phyloP scores from a whole-genome alignment of 2,888 invertebrate species.

The Epinotia nisella region DNA sequence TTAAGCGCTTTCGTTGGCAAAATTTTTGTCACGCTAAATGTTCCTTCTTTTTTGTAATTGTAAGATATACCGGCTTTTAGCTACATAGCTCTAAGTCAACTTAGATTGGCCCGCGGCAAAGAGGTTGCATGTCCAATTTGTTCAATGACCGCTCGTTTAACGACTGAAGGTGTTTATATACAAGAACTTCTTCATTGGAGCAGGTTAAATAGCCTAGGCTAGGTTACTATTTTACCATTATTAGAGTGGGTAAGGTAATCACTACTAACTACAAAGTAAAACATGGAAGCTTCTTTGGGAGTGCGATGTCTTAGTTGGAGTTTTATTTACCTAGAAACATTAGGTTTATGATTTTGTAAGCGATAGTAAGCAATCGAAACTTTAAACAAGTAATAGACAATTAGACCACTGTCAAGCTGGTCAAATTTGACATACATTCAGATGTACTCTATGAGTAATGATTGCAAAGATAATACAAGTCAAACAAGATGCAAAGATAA shows the following conservation, averaged over 20 bases:
- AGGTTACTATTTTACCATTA: not conserved
- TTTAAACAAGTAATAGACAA: too few relatives aligned
- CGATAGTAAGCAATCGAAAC: too few relatives aligned
- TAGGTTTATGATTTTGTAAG: too few relatives aligned
- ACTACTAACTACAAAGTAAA: conserved; percentile 1
- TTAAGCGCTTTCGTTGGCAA: too few relatives aligned
- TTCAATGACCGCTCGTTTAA: conserved; percentile 16
- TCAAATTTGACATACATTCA: too few relatives aligned
- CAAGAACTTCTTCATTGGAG: conserved; percentile 11
- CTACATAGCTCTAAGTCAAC: conserved; percentile 4
- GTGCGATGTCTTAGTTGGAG: too few relatives aligned
- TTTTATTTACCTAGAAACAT: too few relatives aligned
- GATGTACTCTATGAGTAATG: too few relatives aligned
- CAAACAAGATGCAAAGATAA: too few relatives aligned
- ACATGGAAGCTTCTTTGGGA: not conserved
- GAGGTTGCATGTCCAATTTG: conserved; percentile 39
- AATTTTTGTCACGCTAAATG: too few relatives aligned
- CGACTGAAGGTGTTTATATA: conserved; percentile 28
- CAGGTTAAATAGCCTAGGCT: not conserved
- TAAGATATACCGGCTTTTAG: conserved; percentile 8
- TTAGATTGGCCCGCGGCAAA: conserved; percentile 30
- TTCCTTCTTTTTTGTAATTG: not conserved
- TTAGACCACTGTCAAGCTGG: too few relatives aligned
- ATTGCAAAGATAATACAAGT: too few relatives aligned
- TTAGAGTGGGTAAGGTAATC: not conserved